Base-by-base conservation (phyloP, 2,888 invertebrate genomes). In the Keiferia lycopersicella region DNA sequence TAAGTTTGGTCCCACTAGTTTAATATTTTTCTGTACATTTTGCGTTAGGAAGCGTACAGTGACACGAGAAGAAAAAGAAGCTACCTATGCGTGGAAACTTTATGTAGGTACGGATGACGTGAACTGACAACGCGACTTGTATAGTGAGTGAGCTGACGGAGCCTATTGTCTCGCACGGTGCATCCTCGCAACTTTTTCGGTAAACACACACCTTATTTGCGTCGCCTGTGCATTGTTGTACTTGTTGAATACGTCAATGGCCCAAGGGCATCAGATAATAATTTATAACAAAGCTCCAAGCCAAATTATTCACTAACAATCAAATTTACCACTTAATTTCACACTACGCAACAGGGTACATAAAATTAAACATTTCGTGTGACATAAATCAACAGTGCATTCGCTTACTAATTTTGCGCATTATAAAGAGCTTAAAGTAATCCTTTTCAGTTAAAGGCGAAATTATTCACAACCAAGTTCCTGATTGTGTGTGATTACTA, bases 141-240 rank as follows among this genome's bases (percentile, higher is more conserved):
- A 22, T 22, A 53, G 12, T 53, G 14, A 53, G 12, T 53, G 14
- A 53, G 22, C 51, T 22, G 14, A 11, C 20, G 51, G 22, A 22
- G 22, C 14, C 51, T 22, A 53, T 53, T 53, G 51, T 53, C 22
- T 53, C 22, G 51, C 51, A 22, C n/a, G 51, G 56, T 57, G 56
- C 18, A 59, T 18, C 64, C 69, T 61, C 65, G 66, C 72, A 61
- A 73, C 70, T 73, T 83, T 82, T 82, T 81, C 71, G 72, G 77
- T 79, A 78, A 80, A 82, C 80, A 81, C 72, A 76, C 77, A 75
- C 73, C 70, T 66, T 67, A 75, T 68, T 73, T 77, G 79, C 75
- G 80, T 79, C 30, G 60, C 72, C 70, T 61, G 62, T 75, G 74
- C 74, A 77, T 72, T 73, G 71, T 70, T 60, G 60, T 62, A 75